Percentiles rank a stretch among this genome's conserved stretches.
These are phyloP conservation scores for Willowsia nigromaculata DNA, from an alignment of 2,888 invertebrate species.

Conservation along the genomic window DNA sequence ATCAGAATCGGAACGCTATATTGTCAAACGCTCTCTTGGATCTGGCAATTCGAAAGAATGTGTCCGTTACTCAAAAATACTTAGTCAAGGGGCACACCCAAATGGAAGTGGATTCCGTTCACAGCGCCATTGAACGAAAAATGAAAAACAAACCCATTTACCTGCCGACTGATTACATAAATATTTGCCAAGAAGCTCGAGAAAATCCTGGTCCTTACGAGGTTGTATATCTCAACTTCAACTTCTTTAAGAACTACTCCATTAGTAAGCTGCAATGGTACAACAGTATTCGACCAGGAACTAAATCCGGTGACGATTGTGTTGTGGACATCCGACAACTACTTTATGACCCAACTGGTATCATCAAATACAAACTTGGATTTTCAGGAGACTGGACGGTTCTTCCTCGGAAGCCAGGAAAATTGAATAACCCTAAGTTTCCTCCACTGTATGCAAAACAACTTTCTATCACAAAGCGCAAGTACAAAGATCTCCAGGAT, in stretches of 20 bases:
- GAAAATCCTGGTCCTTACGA: background rate
- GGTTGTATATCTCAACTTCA: background rate
- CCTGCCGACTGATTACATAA: background rate
- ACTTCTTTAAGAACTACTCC: constrained; percentile 71
- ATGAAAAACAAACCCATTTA: background rate
- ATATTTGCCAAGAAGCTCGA: background rate
- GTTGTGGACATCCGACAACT: constrained; percentile 74
- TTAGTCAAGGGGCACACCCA: constrained; percentile 65
- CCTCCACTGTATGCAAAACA: constrained; percentile 15
- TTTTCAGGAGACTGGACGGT: constrained; percentile 58
- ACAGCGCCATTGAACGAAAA: background rate
- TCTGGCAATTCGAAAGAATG: constrained; percentile 75
- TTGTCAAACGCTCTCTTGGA: constrained; percentile 79
- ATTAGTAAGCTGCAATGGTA: background rate
- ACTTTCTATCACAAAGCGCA: constrained; percentile 57
- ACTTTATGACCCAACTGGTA: constrained; percentile 66
- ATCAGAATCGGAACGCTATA: constrained; percentile 78
- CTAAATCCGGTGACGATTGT: constrained; percentile 70
- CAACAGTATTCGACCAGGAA: constrained; percentile 76
- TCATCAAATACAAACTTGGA: constrained; percentile 71
- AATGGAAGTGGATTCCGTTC: constrained; percentile 26
- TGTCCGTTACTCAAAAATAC: constrained; percentile 79
- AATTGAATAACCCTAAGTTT: background rate
- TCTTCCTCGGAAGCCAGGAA: constrained; percentile 53
- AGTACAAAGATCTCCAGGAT: constrained; percentile 74